Percentiles rank a stretch among this genome's conserved stretches.
These are phyloP conservation scores for Smittia sp. DNA, from an alignment of 2,888 invertebrate genomes.

Conservation along the genomic window DNA sequence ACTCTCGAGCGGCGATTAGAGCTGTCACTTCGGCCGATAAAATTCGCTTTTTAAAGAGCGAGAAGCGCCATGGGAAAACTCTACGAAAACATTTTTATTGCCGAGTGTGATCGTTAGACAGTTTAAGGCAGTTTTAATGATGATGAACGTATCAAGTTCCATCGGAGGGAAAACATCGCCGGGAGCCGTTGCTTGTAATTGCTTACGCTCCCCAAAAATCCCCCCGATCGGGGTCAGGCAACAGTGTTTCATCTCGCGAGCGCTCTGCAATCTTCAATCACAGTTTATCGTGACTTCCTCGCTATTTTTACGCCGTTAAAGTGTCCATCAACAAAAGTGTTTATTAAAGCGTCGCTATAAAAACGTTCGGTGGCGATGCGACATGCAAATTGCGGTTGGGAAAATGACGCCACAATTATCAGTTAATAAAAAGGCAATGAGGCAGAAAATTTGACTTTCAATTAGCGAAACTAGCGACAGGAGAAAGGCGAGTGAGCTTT, in stretches of 20 bases:
- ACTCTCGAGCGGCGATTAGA: background rate
- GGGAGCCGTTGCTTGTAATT: background rate
- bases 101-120: constrained; percentile 1
- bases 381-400: background rate
- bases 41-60: background rate
- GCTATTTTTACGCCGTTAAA: no score
- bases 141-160: constrained; percentile 1
- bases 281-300: no score
- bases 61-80: background rate
- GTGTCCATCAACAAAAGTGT: background rate
- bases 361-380: background rate
- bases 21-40: background rate
- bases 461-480: constrained; percentile 6
- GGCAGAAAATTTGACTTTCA: constrained; percentile 28
- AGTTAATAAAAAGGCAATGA: background rate
- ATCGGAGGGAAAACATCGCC: background rate
- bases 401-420: background rate
- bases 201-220: no score
- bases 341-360: constrained; percentile 3
- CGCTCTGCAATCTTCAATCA: no score
- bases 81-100: background rate
- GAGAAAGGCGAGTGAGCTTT: background rate
- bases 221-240: no score
- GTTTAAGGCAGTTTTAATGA: background rate
- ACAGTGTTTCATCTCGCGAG: no score